Percentiles rank a stretch among this genome's conserved stretches.
These are phyloP conservation scores for Leptinotarsa peninsularis DNA, from an alignment of 2,888 invertebrate species.

Conservation along the genomic window DNA sequence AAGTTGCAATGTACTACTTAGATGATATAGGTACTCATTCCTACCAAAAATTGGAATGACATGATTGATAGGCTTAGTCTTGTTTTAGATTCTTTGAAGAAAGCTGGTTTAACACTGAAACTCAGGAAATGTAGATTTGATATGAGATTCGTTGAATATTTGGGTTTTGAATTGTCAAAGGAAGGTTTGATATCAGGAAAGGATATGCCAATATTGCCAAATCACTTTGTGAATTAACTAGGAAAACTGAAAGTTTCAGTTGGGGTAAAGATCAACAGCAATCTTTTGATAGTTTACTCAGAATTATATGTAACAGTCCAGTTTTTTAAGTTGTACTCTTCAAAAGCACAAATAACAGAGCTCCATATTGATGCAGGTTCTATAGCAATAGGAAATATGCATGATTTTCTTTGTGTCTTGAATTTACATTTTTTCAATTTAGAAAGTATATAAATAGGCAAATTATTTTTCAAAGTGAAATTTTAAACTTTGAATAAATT, in stretches of 20 bases:
- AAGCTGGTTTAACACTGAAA: not conserved
- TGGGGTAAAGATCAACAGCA: not conserved
- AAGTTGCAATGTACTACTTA: not conserved
- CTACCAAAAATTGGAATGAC: not conserved
- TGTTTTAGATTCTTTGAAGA: not conserved
- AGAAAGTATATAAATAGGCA: too few relatives aligned
- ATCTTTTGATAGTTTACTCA: not conserved
- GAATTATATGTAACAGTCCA: not conserved
- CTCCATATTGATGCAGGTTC: not conserved
- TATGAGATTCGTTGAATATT: too few relatives aligned
- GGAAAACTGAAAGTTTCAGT: not conserved
- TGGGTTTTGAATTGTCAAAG: not conserved
- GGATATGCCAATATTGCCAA: not conserved
- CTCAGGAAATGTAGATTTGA: not conserved
- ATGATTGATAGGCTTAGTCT: not conserved
- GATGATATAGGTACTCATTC: not conserved
- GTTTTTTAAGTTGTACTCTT: not conserved
- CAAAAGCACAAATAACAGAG: not conserved
- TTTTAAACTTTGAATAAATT: too few relatives aligned
- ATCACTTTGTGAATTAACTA: not conserved
- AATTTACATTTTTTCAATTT: too few relatives aligned
- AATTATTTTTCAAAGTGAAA: too few relatives aligned
- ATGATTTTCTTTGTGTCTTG: too few relatives aligned
- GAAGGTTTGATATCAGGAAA: too few relatives aligned
- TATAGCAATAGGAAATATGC: not conserved